Conservation (phyloP, 2,888 invertebrate genomes). For the Pollenia labialis region DNA sequence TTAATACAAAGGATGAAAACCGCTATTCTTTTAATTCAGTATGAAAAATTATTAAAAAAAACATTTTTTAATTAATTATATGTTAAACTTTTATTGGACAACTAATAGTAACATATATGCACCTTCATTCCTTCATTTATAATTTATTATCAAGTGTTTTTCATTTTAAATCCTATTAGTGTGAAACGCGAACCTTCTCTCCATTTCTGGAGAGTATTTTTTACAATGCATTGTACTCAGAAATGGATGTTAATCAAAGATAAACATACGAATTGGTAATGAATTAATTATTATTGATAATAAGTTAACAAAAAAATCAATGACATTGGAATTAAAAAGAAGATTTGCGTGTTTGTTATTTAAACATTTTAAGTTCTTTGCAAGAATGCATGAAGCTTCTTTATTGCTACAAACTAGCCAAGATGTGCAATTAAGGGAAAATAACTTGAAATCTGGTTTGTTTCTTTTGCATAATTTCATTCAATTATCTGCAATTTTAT, state of each 20-base stretch:
- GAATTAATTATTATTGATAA: conserved; percentile 10
- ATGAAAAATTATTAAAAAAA: no score
- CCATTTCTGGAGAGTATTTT: no score
- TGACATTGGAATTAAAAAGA: conserved; percentile 43
- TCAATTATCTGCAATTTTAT: conserved; percentile 69
- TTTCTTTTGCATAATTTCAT: conserved; percentile 61
- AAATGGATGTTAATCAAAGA: conserved; percentile 48
- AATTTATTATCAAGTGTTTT: no score
- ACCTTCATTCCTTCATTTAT: no score
- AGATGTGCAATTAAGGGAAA: conserved; percentile 42
- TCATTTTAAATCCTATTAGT: no score
- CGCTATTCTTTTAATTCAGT: no score
- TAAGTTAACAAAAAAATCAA: conserved; percentile 29
- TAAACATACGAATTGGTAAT: conserved; percentile 32
- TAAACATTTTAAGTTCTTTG: conserved; percentile 2
- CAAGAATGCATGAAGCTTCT: conserved; percentile 4
- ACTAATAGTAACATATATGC: no score
- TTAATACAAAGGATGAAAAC: no score
- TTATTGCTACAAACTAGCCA: background rate
- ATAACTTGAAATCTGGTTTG: conserved; percentile 28
- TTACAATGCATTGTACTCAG: no score
- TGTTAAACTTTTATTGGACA: no score
- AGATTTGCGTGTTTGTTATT: conserved; percentile 57
- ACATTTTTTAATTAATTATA: no score
- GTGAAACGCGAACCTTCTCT: no score